A percentile compares a stretch with the other conserved stretches of the same genome.
These are phyloP conservation scores for Trichechus manatus DNA, from an alignment of 2,113 vertebrate genomes.

Conservation along the genomic window DNA sequence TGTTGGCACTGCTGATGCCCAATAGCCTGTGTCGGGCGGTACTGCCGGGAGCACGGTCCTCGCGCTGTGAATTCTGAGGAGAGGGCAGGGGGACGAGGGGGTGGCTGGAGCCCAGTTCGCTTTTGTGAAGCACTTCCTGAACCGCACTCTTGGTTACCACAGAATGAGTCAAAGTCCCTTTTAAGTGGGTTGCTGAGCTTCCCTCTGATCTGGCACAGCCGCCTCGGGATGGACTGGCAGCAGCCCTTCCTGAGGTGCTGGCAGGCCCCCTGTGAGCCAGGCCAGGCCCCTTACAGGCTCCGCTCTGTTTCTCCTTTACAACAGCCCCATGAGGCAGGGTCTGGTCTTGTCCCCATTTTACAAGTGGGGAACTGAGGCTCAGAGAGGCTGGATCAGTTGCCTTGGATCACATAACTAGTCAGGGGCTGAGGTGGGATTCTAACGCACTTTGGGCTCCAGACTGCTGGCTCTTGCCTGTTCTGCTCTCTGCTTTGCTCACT, in stretches of 20 bases:
- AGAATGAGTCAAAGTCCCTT: constrained; percentile 73
- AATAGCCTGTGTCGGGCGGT: accelerated
- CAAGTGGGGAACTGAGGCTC: neutral
- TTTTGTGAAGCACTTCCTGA: constrained; percentile 66
- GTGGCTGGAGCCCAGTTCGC: neutral
- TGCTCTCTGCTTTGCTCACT: neutral
- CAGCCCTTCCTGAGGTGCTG: neutral
- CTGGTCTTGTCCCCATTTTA: neutral
- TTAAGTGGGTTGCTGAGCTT: constrained; percentile 66
- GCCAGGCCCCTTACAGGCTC: neutral
- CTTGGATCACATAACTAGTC: neutral
- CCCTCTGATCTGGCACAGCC: constrained; percentile 58
- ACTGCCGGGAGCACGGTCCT: neutral
- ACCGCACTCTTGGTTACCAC: constrained; percentile 60
- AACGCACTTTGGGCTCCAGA: neutral
- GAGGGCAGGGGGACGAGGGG: constrained; percentile 32
- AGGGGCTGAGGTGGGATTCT: neutral
- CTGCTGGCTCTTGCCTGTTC: neutral
- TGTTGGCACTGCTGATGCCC: accelerated
- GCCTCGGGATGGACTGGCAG: constrained; percentile 43
- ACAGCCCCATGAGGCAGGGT: neutral
- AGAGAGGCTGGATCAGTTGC: neutral
- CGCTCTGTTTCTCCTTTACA: neutral
- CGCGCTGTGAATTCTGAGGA: neutral
- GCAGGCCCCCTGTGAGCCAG: neutral